Base-by-base conservation (phyloP, 1,140 invertebrate genomes). In the Eciton burchellii region DNA sequence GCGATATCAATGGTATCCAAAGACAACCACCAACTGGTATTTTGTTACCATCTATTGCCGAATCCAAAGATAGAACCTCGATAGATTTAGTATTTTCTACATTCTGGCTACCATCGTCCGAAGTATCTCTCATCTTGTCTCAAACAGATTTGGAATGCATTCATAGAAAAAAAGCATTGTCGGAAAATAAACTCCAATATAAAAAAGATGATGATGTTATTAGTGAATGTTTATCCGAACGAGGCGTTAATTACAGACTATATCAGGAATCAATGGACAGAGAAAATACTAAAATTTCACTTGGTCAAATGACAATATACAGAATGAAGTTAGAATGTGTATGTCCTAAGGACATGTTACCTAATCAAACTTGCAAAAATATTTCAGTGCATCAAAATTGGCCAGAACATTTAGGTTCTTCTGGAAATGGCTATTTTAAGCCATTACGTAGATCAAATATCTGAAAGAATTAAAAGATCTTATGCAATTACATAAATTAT, bases 241-340 rank as follows among this genome's bases (percentile, higher is more conserved):
- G 94, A 47, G 93, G 91, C 14, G 70, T 94, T 41, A 89, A 94
- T 89, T 92, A 93, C 60, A 89, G 91, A 60, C 63, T 89, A 14
- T 90, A 92, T 59, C 87, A 93, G 57, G 93, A 94, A 86, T 83
- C 86, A 0, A 92, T 89, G 52, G 93, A 94, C 54, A 92, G 93
- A 62, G 92, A 95, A 86, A 93, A 95, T 68, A 63, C 86, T 0
- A 92, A 93, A 79, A 89, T 95, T 24, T 90, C 92, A 43, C 81
- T 95, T 3, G 94, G 95, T 4, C 94, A 95, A 90, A 94, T 95
- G 94, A 95, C 94, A 3, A 89, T 95, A 57, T 95, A 95, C 66
- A 93, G 95, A 85, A 90, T 95, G 76, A 92, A 91, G 56, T 89
- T 95, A 4, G 90, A 93, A 83, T 95, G 95, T 66, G 84, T 91